phyloP scores from a whole-genome alignment of 2,888 invertebrate species.

The Masnerella sp. region DNA sequence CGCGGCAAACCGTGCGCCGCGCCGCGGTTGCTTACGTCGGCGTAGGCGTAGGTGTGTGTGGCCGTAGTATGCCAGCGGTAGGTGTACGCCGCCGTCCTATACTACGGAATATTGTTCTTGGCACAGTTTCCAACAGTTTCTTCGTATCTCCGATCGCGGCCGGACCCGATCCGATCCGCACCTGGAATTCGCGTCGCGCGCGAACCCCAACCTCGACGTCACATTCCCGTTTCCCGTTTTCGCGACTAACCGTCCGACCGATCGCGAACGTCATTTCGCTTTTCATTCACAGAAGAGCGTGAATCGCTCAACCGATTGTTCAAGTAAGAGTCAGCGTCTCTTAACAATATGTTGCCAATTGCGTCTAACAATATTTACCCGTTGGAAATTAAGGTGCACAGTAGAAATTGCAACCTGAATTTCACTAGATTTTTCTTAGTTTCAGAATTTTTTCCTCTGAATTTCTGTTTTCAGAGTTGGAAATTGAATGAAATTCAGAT shows the following conservation, averaged over 20 bases:
- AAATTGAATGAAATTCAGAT: too few relatives aligned
- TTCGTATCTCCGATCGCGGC: slow-evolving; percentile 74
- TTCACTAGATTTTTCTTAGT: too few relatives aligned
- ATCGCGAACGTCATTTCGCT: background rate
- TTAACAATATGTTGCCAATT: slow-evolving; percentile 36
- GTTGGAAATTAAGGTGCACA: too few relatives aligned
- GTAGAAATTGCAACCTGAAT: too few relatives aligned
- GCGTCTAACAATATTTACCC: slow-evolving; percentile 21
- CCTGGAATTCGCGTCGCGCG: slow-evolving; percentile 58
- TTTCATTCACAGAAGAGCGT: slow-evolving; percentile 38
- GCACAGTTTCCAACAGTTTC: slow-evolving; percentile 78
- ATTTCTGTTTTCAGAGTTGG: too few relatives aligned
- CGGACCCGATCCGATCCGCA: slow-evolving; percentile 59
- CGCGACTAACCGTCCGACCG: background rate
- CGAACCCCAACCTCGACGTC: background rate
- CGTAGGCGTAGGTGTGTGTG: slow-evolving; percentile 59
- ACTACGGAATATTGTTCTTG: slow-evolving; percentile 71
- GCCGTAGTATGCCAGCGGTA: slow-evolving; percentile 62
- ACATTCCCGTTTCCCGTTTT: background rate
- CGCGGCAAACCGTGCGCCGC: too few relatives aligned
- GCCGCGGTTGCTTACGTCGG: slow-evolving; percentile 37
- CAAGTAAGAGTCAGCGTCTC: slow-evolving; percentile 38
- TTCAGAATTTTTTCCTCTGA: too few relatives aligned
- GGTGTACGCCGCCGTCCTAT: slow-evolving; percentile 63
- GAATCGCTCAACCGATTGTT: slow-evolving; percentile 21